A percentile compares a stretch with the other conserved stretches of the same genome.
phyloP scores from a whole-genome alignment of 2,113 vertebrate genomes.

The Tringa solitaria region DNA sequence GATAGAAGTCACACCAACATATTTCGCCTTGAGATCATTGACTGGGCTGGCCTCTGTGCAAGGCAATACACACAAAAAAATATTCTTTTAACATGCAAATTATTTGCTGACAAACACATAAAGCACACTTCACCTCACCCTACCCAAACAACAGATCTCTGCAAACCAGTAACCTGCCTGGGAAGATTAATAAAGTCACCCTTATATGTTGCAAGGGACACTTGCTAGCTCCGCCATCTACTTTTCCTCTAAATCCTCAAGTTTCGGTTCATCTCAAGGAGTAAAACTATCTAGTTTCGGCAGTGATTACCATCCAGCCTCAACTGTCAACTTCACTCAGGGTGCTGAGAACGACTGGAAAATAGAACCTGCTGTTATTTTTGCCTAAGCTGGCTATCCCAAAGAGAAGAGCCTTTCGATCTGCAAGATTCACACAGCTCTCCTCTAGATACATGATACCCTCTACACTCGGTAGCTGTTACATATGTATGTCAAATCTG shows the following conservation, averaged over 20 bases:
- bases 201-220: not conserved
- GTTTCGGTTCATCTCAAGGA: not conserved
- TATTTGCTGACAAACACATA: not conserved
- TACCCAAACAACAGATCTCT: not conserved
- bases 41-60: not conserved
- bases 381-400: not conserved
- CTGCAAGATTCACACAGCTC: not conserved
- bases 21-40: not conserved
- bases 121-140: not conserved
- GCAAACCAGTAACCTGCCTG: not conserved
- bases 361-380: not conserved
- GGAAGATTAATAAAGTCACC: not conserved
- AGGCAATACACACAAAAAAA: not conserved
- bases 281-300: not conserved
- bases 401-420: not conserved
- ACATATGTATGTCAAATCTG: accelerated
- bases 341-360: not conserved
- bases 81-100: not conserved
- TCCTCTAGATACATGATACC: accelerated
- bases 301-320: not conserved
- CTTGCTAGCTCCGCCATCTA: not conserved
- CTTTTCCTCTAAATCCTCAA: not conserved
- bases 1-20: not conserved
- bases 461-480: not conserved
- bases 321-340: not conserved